Evolutionary conservation across 1,140 invertebrate genomes (phyloP).

Genomic region (Hycleus phaleratus): DNA sequence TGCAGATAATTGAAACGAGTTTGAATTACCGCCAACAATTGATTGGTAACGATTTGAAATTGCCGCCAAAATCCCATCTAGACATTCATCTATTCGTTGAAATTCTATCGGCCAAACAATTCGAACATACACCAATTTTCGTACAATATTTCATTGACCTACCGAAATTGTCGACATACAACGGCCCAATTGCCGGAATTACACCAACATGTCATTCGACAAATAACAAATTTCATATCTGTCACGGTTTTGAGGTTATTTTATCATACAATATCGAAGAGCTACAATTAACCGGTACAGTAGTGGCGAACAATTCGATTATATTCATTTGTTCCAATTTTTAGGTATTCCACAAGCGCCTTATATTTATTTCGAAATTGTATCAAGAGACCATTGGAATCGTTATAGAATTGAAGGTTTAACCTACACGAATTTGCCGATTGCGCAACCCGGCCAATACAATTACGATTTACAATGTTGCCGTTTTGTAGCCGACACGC

Average conservation of each 20-base stretch:
- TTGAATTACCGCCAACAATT: background rate
- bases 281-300: slow-evolving; percentile 1
- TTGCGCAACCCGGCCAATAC: slow-evolving; percentile 27
- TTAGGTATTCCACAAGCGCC: slow-evolving; percentile 23
- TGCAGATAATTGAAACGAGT: slow-evolving; percentile 16
- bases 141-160: slow-evolving; percentile 33
- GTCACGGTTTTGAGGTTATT: slow-evolving; percentile 27
- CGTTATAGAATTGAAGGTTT: slow-evolving; percentile 33
- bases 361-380: slow-evolving; percentile 33
- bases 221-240: slow-evolving; percentile 24
- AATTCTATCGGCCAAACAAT: slow-evolving; percentile 25
- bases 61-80: slow-evolving; percentile 29
- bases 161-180: slow-evolving; percentile 20
- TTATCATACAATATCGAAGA: slow-evolving; percentile 27
- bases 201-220: slow-evolving; percentile 27
- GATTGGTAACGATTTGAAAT: slow-evolving; percentile 18
- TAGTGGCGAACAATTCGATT: background rate
- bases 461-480: slow-evolving; percentile 27
- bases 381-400: slow-evolving; percentile 33
- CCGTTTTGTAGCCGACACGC: slow-evolving; percentile 21
- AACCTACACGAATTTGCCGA: slow-evolving; percentile 28
- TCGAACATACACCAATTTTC: slow-evolving; percentile 31
- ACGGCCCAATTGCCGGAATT: slow-evolving; percentile 19
- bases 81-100: slow-evolving; percentile 31
- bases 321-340: background rate